Percentiles rank a stretch among this genome's conserved stretches.
Conservation (phyloP, 2,888 invertebrate genomes). For the Cetonia aurata region DNA sequence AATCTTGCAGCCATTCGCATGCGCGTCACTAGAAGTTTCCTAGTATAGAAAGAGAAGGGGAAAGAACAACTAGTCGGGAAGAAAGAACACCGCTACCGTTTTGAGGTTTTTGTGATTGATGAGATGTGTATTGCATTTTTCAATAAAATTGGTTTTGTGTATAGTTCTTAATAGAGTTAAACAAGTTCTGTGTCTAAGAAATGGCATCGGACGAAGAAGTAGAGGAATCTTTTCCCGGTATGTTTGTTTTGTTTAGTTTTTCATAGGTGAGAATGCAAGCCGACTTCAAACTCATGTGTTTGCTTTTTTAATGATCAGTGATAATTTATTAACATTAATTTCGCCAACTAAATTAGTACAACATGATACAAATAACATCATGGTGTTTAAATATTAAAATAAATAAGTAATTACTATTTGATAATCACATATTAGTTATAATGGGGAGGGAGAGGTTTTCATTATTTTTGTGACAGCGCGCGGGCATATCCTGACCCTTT, state of each 20-base stretch:
- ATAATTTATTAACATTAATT: conserved; percentile 11
- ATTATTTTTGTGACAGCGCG: conserved; percentile 71
- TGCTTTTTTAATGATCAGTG: conserved; percentile 46
- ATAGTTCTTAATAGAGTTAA: conserved; percentile 12
- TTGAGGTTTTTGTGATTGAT: conserved; percentile 50
- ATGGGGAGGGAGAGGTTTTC: conserved; percentile 65
- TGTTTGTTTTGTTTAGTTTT: conserved; percentile 67
- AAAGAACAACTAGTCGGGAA: conserved; percentile 51
- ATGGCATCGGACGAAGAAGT: conserved; percentile 93
- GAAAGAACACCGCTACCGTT: conserved; percentile 50
- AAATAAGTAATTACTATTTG: conserved; percentile 58
- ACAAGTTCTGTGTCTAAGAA: conserved; percentile 36
- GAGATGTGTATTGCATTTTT: conserved; percentile 44
- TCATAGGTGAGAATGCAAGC: conserved; percentile 60
- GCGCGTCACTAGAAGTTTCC: conserved; percentile 40
- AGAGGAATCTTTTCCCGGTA: conserved; percentile 89
- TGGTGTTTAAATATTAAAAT: background rate
- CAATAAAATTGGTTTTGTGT: conserved; percentile 36
- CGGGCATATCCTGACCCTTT: conserved; percentile 81
- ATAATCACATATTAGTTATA: conserved; percentile 61
- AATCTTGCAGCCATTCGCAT: conserved; percentile 29
- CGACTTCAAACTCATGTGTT: conserved; percentile 60
- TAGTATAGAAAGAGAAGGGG: conserved; percentile 49
- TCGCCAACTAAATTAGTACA: background rate
- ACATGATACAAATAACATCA: background rate